Conservation (phyloP, 2,113 vertebrate species). For the Cyprinodon variegatus region DNA sequence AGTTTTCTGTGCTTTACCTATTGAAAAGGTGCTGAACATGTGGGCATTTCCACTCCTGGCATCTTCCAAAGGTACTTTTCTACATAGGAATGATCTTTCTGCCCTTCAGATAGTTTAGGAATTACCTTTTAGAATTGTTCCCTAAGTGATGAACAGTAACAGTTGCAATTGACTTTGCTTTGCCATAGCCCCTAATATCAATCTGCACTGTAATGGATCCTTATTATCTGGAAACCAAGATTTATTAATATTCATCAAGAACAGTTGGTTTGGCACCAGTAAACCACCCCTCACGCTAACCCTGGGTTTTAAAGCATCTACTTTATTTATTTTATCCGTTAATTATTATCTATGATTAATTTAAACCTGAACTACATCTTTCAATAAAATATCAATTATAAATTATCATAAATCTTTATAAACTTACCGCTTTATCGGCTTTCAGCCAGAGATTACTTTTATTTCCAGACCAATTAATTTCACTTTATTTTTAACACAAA, state of each 20-base stretch:
- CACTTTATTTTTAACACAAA: background rate
- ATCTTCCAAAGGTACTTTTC: too few species aligned
- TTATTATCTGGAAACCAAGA: background rate
- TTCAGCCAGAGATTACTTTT: background rate
- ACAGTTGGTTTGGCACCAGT: too few species aligned
- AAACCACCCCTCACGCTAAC: too few species aligned
- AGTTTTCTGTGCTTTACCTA: too few species aligned
- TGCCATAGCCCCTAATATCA: background rate
- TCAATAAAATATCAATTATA: background rate
- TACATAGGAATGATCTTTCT: too few species aligned
- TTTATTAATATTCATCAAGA: background rate
- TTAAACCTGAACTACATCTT: background rate
- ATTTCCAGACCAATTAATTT: conserved; percentile 3
- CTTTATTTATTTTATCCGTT: background rate
- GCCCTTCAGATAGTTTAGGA: too few species aligned
- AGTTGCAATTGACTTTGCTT: too few species aligned
- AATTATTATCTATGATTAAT: background rate
- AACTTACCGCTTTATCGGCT: background rate
- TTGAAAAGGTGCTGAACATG: too few species aligned
- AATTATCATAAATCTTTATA: background rate
- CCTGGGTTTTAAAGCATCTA: background rate
- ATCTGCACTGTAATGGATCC: background rate
- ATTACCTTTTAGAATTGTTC: too few species aligned
- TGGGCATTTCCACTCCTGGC: too few species aligned
- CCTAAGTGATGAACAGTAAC: background rate